phyloP scores from a whole-genome alignment of 2,113 vertebrate genomes.

The Propithecus coquereli region DNA sequence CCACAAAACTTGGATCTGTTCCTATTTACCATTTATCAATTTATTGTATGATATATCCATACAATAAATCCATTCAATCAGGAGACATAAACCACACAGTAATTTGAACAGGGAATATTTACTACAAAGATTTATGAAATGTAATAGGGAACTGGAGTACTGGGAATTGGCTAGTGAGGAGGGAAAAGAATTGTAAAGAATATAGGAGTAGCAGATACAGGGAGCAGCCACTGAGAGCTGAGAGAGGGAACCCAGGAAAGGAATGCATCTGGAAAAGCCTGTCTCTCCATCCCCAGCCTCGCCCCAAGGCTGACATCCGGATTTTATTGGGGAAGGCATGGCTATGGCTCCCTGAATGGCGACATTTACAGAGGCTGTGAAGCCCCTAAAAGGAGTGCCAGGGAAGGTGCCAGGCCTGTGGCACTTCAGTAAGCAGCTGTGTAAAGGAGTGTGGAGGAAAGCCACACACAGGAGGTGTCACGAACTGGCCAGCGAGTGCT shows the following conservation, averaged over 20 bases:
- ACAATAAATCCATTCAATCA: not conserved
- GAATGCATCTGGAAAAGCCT: not conserved
- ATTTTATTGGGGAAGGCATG: not conserved
- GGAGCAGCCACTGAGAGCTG: not conserved
- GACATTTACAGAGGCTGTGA: not conserved
- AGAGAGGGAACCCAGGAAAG: not conserved
- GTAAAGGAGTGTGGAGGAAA: not conserved
- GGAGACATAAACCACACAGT: not conserved
- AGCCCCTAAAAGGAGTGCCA: not conserved
- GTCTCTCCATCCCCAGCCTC: fast-evolving
- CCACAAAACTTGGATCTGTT: not conserved
- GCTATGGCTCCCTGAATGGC: not conserved
- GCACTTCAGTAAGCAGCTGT: not conserved
- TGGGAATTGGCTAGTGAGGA: not conserved
- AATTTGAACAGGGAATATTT: not conserved
- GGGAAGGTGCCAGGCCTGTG: not conserved
- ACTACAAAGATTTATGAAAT: not conserved
- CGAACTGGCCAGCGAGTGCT: no score
- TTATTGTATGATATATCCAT: not conserved
- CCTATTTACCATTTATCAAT: not conserved
- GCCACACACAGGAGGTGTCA: fast-evolving
- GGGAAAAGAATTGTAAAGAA: not conserved
- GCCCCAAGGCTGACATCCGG: not conserved
- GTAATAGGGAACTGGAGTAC: not conserved
- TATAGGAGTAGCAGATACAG: not conserved